Evolutionary conservation across 2,888 invertebrate species (phyloP), one percentile per base, ranked within the genome.

Genomic region (Sericinus montela): DNA sequence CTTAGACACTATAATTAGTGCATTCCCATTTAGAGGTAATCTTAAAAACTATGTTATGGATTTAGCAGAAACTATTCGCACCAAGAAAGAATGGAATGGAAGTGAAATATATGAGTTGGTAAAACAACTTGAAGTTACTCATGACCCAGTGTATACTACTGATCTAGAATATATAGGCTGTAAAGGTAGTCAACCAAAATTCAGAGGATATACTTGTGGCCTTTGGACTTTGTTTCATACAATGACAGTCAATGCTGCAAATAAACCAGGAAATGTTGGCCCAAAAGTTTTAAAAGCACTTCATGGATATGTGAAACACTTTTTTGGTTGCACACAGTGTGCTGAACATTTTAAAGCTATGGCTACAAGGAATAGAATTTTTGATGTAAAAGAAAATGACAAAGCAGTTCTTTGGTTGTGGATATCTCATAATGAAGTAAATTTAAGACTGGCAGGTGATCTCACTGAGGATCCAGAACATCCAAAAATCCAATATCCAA

Each of bases 171-270:
- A 94, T 92, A 79, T 95, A 29, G 94, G 93, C 1, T 99, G 99
- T 70, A 90, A 90, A 60, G 97, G 97, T 8, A 97, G 97, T 60
- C 89, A 91, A 48, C 80, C 92, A 0, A 89, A 90, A 52, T 92
- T 91, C 63, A 90, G 98, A 42, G 98, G 98, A 9, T 99, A 96
- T 75, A 95, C 98, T 0, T 99, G 99, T 80, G 95, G 97, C 0
- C 86, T 99, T 28, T 99, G 99, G 99, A 94, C 93, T 10, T 81
- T 98, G 60, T 99, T 98, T 72, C 99, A 99, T 71, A 94, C 94
- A 30, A 80, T 99, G 48, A 96, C 97, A 0, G 95, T 98, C 0
- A 93, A 93, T 69, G 93, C 95, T 9, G 91, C 91, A 3, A 75
- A 80, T 19, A 84, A 78, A 35, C 69, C 84, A 34, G 83, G 89